These are phyloP conservation scores for Thereva nobilitata DNA, from an alignment of 2,888 invertebrate genomes.

Conservation along the genomic window DNA sequence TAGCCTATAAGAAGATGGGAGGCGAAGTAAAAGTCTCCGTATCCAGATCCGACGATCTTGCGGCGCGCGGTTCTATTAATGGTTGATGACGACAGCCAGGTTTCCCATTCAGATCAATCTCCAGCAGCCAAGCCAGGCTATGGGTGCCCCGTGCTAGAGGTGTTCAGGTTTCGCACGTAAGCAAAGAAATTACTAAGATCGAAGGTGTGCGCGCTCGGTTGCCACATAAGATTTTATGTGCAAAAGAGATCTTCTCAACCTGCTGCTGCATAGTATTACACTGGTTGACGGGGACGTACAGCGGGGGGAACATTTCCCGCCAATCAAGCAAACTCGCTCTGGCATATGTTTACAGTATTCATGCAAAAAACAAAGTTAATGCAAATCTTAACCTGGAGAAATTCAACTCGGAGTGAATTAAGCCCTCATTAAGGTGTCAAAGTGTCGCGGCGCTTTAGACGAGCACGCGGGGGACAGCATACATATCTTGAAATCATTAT, in stretches of 20 bases:
- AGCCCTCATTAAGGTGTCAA: conserved; percentile 34
- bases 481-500: conserved; percentile 3
- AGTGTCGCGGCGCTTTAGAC: conserved; percentile 28
- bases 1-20: neutral
- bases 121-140: neutral
- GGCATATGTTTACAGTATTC: no score
- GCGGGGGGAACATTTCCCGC: no score
- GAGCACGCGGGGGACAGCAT: conserved; percentile 25
- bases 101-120: conserved; percentile 30
- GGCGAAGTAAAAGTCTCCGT: conserved; percentile 5
- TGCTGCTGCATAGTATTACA: conserved; percentile 4
- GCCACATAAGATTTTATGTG: conserved; percentile 16
- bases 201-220: conserved; percentile 28
- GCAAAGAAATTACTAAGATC: conserved; percentile 26
- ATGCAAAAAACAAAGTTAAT: neutral
- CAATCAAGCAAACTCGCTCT: no score
- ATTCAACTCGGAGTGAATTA: conserved; percentile 31
- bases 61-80: conserved; percentile 28
- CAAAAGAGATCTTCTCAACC: conserved; percentile 27
- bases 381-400: conserved; percentile 27
- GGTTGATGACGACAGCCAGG: conserved; percentile 34
- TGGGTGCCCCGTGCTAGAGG: conserved; percentile 9
- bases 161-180: conserved; percentile 27
- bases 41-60: conserved; percentile 6
- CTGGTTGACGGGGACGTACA: no score